Evolutionary conservation across 2,888 invertebrate genomes (phyloP), one percentile per base, ranked within the genome.

Genomic region (Diaprepes abbreviatus): DNA sequence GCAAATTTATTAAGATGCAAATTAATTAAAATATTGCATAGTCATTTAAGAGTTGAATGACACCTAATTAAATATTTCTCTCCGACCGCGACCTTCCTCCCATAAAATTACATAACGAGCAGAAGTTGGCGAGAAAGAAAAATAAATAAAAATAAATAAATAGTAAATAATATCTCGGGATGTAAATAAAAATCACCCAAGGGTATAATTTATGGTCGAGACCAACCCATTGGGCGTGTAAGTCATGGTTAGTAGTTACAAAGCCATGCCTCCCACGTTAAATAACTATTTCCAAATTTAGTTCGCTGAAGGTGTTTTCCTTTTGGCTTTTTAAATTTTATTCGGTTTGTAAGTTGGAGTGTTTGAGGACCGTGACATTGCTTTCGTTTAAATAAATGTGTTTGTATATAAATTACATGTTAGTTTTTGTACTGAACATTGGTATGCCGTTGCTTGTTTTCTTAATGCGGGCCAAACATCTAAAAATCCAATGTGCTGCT

Each of bases 221-320:
- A 28, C 67, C 67, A 40, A 54, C 67, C 67, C 60, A 55, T 33
- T 67, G 67, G 67, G 67, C 67, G 67, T 67, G 67, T 55, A 60
- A 67, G 67, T 67, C 67, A 67, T 60, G 67, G 67, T 60, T 60
- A 60, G 67, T 54, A 59, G 67, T 67, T 67, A 54, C 54, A 60
- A 67, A 54, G 60, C 45, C 60, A 52, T 60, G 60, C 60, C 60
- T 60, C 60, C 60, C 60, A 60, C 60, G 60, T 60, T n/a, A 55
- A 55, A 38, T 55, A 55, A 9, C 55, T 55, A 55, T 55, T 55
- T 55, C 55, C 55, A 38, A 55, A 55, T 55, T 55, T 38, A 24
- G 38, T 36, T 24, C 1, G 36, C 7, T 24, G 28, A 28, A 50
- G 28, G 28, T 50, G 48, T 50, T 50, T 50, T 28, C 35, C 48